These are phyloP conservation scores for Noctua janthina DNA, from an alignment of 2,888 invertebrate genomes.

Conservation along the genomic window DNA sequence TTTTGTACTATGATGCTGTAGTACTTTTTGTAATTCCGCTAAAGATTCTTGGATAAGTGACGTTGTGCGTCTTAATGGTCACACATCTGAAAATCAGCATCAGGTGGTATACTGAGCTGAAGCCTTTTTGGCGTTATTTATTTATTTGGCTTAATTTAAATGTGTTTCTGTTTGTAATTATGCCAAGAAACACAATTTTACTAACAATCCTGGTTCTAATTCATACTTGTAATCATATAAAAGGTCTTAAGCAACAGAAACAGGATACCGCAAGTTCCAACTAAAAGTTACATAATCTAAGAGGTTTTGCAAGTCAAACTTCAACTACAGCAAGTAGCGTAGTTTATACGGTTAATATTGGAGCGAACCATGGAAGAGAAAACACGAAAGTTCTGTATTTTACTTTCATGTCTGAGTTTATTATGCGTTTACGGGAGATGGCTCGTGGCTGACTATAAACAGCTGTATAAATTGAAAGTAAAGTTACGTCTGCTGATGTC, in stretches of 20 bases:
- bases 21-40: too few relatives aligned
- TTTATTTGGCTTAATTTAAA: too few relatives aligned
- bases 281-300: slow-evolving; percentile 6
- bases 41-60: too few relatives aligned
- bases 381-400: not conserved
- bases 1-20: too few relatives aligned
- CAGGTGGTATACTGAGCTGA: too few relatives aligned
- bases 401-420: not conserved
- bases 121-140: too few relatives aligned
- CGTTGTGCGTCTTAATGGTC: not conserved
- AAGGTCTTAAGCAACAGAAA: not conserved
- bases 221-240: not conserved
- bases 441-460: not conserved
- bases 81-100: not conserved
- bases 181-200: too few relatives aligned
- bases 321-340: not conserved
- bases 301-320: slow-evolving; percentile 18
- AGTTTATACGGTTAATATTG: slow-evolving; percentile 12
- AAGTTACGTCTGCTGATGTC: not conserved
- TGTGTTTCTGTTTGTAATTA: too few relatives aligned
- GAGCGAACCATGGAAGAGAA: not conserved
- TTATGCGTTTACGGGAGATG: not conserved
- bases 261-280: slow-evolving; percentile 5
- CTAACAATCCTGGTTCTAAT: not conserved
- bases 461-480: not conserved